Evolutionary conservation across 2,888 invertebrate genomes (phyloP).

Genomic region (Steromphala cineraria): DNA sequence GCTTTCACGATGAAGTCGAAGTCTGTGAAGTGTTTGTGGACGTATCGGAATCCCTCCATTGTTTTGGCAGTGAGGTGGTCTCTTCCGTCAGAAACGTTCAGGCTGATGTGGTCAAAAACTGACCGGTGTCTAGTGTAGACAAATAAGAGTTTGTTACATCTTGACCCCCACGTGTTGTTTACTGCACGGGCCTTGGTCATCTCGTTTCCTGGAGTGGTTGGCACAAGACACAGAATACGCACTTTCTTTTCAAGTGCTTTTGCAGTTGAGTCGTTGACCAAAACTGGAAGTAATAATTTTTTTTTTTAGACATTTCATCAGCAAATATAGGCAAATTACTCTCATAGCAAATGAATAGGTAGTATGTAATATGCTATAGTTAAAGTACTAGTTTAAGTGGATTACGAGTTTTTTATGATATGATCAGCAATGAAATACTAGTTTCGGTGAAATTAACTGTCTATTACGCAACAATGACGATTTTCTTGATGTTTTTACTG

Average conservation of each 20-base stretch:
- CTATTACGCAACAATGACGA: too few relatives aligned
- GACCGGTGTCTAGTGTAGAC: conserved; percentile 79
- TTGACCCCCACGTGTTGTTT: conserved; percentile 94
- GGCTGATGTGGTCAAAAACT: conserved; percentile 83
- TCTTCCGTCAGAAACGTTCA: conserved; percentile 91
- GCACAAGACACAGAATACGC: conserved; percentile 93
- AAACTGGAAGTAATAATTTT: conserved; percentile 29
- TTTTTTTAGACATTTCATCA: too few relatives aligned
- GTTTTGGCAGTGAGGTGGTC: conserved; percentile 97
- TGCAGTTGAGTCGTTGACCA: conserved; percentile 33
- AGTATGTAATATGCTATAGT: too few relatives aligned
- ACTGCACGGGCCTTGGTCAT: conserved; percentile 90
- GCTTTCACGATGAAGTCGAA: conserved; percentile 98
- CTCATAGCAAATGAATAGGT: too few relatives aligned
- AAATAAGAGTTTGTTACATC: conserved; percentile 79
- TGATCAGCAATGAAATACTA: too few relatives aligned
- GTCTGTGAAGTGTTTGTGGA: conserved; percentile 87
- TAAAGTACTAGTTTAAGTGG: too few relatives aligned
- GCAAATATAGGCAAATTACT: too few relatives aligned
- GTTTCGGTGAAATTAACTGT: too few relatives aligned
- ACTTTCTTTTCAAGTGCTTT: conserved; percentile 82
- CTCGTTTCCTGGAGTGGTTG: conserved; percentile 93
- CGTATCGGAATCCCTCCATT: conserved; percentile 91
- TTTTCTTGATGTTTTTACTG: too few relatives aligned
- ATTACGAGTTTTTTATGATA: too few relatives aligned